Evolutionary conservation across 2,888 invertebrate genomes (phyloP).

Genomic region (Lepidochrysops patricia): DNA sequence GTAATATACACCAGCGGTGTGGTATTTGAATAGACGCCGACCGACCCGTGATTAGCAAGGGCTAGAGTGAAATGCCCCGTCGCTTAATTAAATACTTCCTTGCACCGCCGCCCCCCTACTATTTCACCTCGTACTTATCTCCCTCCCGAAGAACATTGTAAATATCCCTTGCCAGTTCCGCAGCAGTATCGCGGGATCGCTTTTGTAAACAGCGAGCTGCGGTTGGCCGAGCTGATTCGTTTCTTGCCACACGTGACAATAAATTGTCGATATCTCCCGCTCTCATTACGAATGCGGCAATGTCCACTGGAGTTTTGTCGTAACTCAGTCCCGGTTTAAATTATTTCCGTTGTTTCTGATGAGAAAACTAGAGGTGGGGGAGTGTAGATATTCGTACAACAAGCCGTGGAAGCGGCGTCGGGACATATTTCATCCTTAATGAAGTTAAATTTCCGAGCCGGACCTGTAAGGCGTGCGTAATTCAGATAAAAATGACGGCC

Average conservation of each 20-base stretch:
- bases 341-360: slow-evolving; percentile 72
- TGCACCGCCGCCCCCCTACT: slow-evolving; percentile 54
- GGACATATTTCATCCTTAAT: slow-evolving; percentile 73
- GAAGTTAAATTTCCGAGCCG: slow-evolving; percentile 72
- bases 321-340: slow-evolving; percentile 74
- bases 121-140: slow-evolving; percentile 48
- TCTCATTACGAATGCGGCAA: slow-evolving; percentile 73
- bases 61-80: slow-evolving; percentile 50
- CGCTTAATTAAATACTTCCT: slow-evolving; percentile 64
- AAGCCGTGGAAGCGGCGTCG: slow-evolving; percentile 70
- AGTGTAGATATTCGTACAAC: slow-evolving; percentile 71
- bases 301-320: slow-evolving; percentile 73
- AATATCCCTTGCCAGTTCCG: slow-evolving; percentile 15
- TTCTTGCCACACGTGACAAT: slow-evolving; percentile 52
- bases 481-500: slow-evolving; percentile 63
- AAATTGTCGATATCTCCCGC: slow-evolving; percentile 68
- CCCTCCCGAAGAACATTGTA: slow-evolving; percentile 18
- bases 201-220: slow-evolving; percentile 21
- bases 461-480: slow-evolving; percentile 67
- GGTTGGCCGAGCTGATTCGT: slow-evolving; percentile 30
- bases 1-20: slow-evolving; percentile 41
- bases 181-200: slow-evolving; percentile 12
- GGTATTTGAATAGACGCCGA: slow-evolving; percentile 57
- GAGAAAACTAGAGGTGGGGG: slow-evolving; percentile 72
- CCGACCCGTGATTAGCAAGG: slow-evolving; percentile 66